phyloP scores from a whole-genome alignment of 2,113 vertebrate species.

The human region DNA sequence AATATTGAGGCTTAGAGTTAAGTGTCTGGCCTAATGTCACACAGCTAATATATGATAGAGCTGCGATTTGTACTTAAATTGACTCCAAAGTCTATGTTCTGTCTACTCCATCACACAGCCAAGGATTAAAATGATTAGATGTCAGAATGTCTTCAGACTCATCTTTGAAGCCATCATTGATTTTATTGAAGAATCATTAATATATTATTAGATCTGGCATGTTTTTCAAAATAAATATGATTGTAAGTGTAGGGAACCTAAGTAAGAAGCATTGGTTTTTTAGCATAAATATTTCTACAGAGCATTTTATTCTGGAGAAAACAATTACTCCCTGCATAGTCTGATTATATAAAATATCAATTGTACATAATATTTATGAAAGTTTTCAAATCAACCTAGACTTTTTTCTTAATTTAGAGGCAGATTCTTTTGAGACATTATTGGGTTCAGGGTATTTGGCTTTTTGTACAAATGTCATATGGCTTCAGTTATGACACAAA shows the following conservation, averaged over 20 bases:
- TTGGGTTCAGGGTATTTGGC: background rate
- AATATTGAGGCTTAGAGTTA: background rate
- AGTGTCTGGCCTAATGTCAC: background rate
- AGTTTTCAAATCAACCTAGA: background rate
- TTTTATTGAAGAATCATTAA: background rate
- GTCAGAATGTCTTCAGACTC: background rate
- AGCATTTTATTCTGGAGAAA: background rate
- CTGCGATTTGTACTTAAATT: background rate
- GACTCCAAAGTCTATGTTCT: background rate
- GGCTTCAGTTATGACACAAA: background rate
- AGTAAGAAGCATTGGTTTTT: background rate
- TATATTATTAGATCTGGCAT: background rate
- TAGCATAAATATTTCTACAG: constrained; percentile 12
- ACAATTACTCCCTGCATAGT: background rate
- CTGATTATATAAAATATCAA: background rate
- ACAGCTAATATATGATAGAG: background rate
- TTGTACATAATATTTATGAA: background rate
- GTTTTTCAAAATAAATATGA: constrained; percentile 11
- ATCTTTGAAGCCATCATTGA: background rate
- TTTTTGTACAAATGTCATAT: background rate
- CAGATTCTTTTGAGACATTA: background rate
- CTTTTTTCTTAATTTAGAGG: background rate
- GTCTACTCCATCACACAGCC: background rate
- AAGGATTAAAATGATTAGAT: background rate
- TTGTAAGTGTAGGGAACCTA: background rate